Base-by-base conservation (phyloP, 2,888 invertebrate species). In the Ophion ventricosus region DNA sequence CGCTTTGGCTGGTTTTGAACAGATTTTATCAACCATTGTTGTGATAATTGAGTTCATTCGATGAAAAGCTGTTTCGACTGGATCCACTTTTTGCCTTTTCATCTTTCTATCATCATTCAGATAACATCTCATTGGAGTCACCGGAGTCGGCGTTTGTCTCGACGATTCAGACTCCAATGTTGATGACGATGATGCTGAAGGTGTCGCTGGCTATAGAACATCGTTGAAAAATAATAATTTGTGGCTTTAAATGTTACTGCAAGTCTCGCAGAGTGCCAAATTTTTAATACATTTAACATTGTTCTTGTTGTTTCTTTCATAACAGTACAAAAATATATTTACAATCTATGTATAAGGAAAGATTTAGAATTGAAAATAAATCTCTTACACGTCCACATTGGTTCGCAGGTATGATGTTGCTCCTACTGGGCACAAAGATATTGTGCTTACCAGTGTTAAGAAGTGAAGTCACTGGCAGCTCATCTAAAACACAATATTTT, bases 401-500 rank as follows among this genome's bases (percentile, higher is more conserved):
- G 20, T 59, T 59, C 23, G 59, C 23, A 59, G 59, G 59, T 59
- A 59, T 59, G 23, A 59, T 59, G 59, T 59, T 59, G 59, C 59
- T 59, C 14, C 8, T 59, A 59, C 59, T 59, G 59, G 59, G 59
- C 59, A 59, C 59, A 59, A 59, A n/a, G 59, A 59, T 59, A 59
- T 59, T 23, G 23, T 20, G 59, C 20, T 59, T 59, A n/a, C n/a
- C 23, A 20, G 23, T 59, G 23, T 59, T 59, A 8, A 23, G 23
- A 59, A n/a, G 59, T 10, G 23, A 59, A 59, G 23, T 23, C 20
- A 59, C 23, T 59, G 17, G 59, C 23, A 59, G n/a, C 59, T 59
- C 20, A n/a, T 59, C 59, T 59, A 59, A 59, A 59, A 59, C 59
- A 59, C 59, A 59, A 59, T 59, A 59, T 59, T 59, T 59, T 59